Evolutionary conservation across 2,113 vertebrate genomes (phyloP).

Genomic region (Salvator merianae): DNA sequence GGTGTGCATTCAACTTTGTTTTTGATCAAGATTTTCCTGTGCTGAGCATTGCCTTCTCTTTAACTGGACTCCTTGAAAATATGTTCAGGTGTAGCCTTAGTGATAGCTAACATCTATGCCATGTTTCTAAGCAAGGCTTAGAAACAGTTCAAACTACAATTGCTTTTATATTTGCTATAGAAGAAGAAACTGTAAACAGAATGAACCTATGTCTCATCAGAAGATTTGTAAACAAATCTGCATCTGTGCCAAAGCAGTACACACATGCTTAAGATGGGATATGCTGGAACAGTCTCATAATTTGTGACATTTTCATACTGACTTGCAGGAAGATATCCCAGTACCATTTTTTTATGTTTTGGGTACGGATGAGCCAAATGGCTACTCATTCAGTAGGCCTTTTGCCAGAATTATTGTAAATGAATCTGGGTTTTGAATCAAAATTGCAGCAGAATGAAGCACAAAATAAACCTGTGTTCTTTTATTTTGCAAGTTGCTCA

Average conservation of each 20-base stretch:
- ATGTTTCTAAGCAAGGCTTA: neutral
- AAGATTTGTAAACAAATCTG: neutral
- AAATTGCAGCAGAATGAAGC: neutral
- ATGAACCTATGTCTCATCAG: neutral
- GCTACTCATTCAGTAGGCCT: neutral
- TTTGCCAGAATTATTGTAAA: neutral
- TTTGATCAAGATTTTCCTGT: no score
- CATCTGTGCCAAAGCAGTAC: neutral
- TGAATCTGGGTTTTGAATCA: neutral
- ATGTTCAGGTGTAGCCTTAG: neutral
- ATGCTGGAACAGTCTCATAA: neutral
- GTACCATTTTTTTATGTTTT: neutral
- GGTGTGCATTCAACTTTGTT: no score
- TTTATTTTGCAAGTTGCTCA: neutral
- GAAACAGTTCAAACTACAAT: neutral
- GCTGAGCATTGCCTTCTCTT: no score
- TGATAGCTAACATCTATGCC: neutral
- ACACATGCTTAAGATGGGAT: neutral
- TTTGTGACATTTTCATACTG: neutral
- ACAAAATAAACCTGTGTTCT: neutral
- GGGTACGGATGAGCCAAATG: neutral
- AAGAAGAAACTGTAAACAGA: neutral
- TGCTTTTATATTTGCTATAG: neutral
- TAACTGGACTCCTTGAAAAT: no score
- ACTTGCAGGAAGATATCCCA: neutral